Evolutionary conservation across 2,113 vertebrate species (phyloP).

Genomic region (Petrocephalus zakoni): DNA sequence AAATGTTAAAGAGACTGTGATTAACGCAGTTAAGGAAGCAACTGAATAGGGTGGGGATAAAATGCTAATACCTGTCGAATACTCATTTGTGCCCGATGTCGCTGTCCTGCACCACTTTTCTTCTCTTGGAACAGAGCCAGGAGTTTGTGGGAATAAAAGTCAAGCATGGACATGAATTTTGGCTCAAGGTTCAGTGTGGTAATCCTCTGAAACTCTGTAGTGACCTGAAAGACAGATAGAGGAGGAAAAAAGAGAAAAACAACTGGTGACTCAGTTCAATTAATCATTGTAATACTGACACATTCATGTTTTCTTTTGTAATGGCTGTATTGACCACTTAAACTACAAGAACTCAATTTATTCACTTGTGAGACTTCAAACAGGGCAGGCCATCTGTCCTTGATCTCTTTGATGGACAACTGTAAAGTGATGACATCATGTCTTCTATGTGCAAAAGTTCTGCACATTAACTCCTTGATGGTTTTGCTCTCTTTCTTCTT

Average conservation of each 20-base stretch:
- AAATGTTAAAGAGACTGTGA: too few relatives aligned
- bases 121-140: too few relatives aligned
- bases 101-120: too few relatives aligned
- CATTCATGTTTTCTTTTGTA: constrained; percentile 17
- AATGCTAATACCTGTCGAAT: too few relatives aligned
- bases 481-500: not conserved
- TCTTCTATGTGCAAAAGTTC: constrained; percentile 18
- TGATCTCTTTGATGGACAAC: not conserved
- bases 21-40: too few relatives aligned
- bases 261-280: not conserved
- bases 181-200: constrained; percentile 17
- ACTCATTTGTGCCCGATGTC: too few relatives aligned
- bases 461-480: constrained; percentile 28
- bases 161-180: constrained; percentile 10
- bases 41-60: too few relatives aligned
- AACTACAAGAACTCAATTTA: constrained; percentile 19
- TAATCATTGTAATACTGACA: not conserved
- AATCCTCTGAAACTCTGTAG: constrained; percentile 26
- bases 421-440: not conserved
- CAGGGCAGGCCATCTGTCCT: constrained; percentile 2
- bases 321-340: constrained; percentile 13
- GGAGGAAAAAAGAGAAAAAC: not conserved
- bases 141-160: constrained; percentile 17
- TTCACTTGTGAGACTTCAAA: constrained; percentile 4
- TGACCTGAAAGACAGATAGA: constrained; percentile 14